phyloP scores from a whole-genome alignment of 1,140 invertebrate genomes.

The Hetaerina americana region DNA sequence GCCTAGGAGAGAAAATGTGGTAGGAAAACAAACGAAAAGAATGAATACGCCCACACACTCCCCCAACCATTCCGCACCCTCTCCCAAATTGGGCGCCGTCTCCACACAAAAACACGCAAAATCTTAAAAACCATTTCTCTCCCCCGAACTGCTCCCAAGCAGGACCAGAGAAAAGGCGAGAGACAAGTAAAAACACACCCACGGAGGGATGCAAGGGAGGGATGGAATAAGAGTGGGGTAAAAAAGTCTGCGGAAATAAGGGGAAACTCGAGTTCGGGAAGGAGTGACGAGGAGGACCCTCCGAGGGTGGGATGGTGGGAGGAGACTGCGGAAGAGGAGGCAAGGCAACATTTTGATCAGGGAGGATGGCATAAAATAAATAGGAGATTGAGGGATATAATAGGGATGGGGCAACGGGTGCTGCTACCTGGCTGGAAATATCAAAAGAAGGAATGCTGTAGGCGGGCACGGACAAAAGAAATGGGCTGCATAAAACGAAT shows the following conservation, averaged over 20 bases:
- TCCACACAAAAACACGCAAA: too few species aligned
- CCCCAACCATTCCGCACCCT: background rate
- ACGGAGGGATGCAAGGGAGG: background rate
- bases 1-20: too few species aligned
- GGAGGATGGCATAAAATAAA: background rate
- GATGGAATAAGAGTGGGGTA: background rate
- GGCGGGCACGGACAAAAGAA: background rate
- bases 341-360: background rate
- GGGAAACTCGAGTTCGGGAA: background rate
- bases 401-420: background rate
- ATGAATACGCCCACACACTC: background rate
- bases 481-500: too few species aligned
- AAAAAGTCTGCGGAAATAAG: background rate
- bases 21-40: background rate
- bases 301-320: background rate
- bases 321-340: background rate
- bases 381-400: background rate
- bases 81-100: too few species aligned
- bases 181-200: background rate
- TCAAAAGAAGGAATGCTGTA: background rate
- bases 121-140: background rate
- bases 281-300: background rate
- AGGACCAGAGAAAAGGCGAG: background rate
- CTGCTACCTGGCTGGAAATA: background rate
- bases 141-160: background rate